Base-by-base conservation (phyloP, 2,888 invertebrate genomes). In the Drosophila prolongata region DNA sequence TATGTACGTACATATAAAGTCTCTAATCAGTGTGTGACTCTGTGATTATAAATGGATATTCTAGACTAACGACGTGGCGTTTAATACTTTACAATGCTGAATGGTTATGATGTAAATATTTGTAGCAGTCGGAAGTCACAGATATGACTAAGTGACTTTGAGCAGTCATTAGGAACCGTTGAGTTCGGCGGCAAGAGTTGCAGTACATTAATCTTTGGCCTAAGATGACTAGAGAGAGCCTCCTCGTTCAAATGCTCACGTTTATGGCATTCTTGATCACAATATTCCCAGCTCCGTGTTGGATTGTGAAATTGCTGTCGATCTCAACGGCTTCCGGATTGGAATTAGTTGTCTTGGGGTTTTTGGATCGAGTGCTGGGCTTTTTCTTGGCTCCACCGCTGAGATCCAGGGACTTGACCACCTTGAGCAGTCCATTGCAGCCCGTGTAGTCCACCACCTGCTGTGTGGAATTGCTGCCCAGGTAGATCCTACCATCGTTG, bases 361-460 rank as follows among this genome's bases (percentile, higher is more conserved):
- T 3, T 0, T 52, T 43, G 2, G 53, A 9, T 6, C 70, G 56
- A 19, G 30, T 65, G 53, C 60, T 62, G 16, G 77, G 40, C 53
- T 50, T 64, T 10, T 76, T 76, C 47, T 42, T 62, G 65, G 55
- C 59, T 9, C 24, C 38, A 4, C 61, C 46, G 9, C 75, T 35
- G 9, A 89, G 61, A 38, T 90, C 81, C 58, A 80, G 62, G 1
- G 89, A 85, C 53, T 87, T 90, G 38, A 91, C 83, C 16, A 92
- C 81, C 74, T 92, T 92, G 10, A 92, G 77, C 65, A 90, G 74
- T 11, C 92, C 92, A 85, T 91, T 91, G 72, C 91, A 91, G 27
- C 92, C 92, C 14, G 87, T 90, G 52, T 92, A 92, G 53, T 92
- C 90, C 13, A 92, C 90, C 9, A 65, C 60, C 59, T 90, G 90